Percentiles rank a stretch among this genome's conserved stretches.
phyloP scores from a whole-genome alignment of 2,113 vertebrate genomes.

The Chitala chitala region DNA sequence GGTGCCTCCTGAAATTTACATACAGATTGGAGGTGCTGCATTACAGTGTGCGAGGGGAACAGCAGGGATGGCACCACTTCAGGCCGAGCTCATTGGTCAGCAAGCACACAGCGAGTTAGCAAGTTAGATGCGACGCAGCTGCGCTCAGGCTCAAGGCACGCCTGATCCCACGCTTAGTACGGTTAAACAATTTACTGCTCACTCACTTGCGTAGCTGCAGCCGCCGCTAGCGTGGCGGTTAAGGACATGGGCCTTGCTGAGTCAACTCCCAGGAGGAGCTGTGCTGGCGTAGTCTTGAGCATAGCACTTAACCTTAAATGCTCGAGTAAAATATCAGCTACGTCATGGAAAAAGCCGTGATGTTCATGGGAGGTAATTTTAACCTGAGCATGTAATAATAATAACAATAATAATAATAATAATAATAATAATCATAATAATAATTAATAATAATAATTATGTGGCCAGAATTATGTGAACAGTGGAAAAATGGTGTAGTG shows the following conservation, averaged over 20 bases:
- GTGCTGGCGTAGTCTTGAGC: background rate
- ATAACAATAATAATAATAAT: background rate
- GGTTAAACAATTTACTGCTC: no score
- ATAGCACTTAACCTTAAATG: background rate
- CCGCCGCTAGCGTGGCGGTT: background rate
- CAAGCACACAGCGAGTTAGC: no score
- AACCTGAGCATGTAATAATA: background rate
- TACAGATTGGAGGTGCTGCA: slow-evolving; percentile 34
- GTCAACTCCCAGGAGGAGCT: background rate
- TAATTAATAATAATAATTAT: background rate
- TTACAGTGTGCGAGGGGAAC: background rate
- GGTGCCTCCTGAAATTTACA: slow-evolving; percentile 38
- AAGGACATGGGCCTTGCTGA: background rate
- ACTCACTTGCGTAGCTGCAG: background rate
- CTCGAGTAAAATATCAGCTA: background rate
- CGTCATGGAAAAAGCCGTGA: no score
- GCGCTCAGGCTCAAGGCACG: no score
- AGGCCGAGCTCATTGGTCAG: no score
- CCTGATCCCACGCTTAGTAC: no score
- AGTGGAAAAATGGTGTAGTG: no score
- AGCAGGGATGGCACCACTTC: no score
- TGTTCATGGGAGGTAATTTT: no score
- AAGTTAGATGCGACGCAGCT: no score
- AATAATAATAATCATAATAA: background rate
- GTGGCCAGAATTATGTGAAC: no score